Base-by-base conservation (phyloP, 2,113 vertebrate genomes). In the Thomomys bottae region DNA sequence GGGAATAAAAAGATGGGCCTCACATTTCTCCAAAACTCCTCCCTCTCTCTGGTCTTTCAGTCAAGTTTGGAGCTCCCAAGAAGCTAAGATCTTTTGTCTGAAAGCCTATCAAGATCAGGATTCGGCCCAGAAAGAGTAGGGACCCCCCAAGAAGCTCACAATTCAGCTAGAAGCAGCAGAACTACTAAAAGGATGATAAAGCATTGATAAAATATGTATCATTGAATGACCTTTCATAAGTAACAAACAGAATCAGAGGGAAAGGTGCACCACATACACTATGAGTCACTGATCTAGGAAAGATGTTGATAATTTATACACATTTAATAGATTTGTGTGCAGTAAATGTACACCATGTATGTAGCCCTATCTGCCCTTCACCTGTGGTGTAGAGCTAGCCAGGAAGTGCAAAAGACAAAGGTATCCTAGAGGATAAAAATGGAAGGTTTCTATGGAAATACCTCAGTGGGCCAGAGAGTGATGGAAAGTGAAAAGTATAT, bases 111-210 rank as follows among this genome's bases (percentile, higher is more conserved):
- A 75, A 72, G 57, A 10, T 7, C 23, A 71, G 38, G 45, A 54
- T 11, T 94, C 70, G 83, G 30, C 42, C 18, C 18, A 15, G 14
- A 72, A 9, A 9, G 7, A 72, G 5, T 11, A 8, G 40, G 24
- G 17, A 18, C 26, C 18, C n/a, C 36, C 38, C 57, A 38, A 93
- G 21, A 83, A 59, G n/a, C 54, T 73, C 81, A 86, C 40, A 67
- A 36, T 63, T 36, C 67, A 92, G 45, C 45, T 38, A 77, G n/a
- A 93, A 75, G 64, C 85, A 89, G n/a, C 24, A 57, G 54, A 75
- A 88, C 23, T n/a, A 36, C 11, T 36, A 7, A 42, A 57, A 70
- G 45, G 61, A 40, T 4, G 36, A 72, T 15, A 89, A 89, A 59
- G 45, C 18, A 64, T 59, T 71, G 83, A 72, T 40, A 67, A 70